These are phyloP conservation scores for Bombus sylvicola DNA, from an alignment of 1,140 invertebrate species.

Conservation along the genomic window DNA sequence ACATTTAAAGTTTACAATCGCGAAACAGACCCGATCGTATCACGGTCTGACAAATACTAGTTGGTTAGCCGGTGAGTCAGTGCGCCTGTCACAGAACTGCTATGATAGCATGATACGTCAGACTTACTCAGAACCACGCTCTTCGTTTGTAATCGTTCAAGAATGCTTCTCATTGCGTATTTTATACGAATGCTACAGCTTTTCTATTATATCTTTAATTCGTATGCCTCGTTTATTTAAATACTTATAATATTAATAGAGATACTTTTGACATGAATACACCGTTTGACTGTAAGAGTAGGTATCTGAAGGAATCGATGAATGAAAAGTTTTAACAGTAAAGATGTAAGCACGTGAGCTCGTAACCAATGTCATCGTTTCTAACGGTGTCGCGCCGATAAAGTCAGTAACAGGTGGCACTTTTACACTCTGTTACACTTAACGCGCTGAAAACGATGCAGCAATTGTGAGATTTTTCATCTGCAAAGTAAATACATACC, in stretches of 20 bases:
- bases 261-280: background rate
- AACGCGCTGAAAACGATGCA: conserved; percentile 8
- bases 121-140: conserved; percentile 5
- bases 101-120: conserved; percentile 17
- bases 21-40: background rate
- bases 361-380: background rate
- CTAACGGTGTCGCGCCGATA: conserved; percentile 11
- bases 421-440: background rate
- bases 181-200: too few species aligned
- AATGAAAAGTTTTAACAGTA: background rate
- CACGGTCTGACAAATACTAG: conserved; percentile 14
- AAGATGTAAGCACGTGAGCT: background rate
- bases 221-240: too few species aligned
- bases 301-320: too few species aligned
- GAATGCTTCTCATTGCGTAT: background rate
- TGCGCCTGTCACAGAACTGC: conserved; percentile 27
- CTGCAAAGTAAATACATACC: background rate
- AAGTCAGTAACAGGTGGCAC: conserved; percentile 30
- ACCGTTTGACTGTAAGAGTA: background rate
- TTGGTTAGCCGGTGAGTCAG: conserved; percentile 40
- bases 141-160: conserved; percentile 9
- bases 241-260: background rate
- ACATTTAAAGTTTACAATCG: conserved; percentile 1
- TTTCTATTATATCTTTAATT: background rate
- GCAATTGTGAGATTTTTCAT: conserved; percentile 11